Evolutionary conservation across 2,113 vertebrate species (phyloP), one percentile per base, ranked within the genome.

Genomic region (Misgurnus anguillicaudatus): DNA sequence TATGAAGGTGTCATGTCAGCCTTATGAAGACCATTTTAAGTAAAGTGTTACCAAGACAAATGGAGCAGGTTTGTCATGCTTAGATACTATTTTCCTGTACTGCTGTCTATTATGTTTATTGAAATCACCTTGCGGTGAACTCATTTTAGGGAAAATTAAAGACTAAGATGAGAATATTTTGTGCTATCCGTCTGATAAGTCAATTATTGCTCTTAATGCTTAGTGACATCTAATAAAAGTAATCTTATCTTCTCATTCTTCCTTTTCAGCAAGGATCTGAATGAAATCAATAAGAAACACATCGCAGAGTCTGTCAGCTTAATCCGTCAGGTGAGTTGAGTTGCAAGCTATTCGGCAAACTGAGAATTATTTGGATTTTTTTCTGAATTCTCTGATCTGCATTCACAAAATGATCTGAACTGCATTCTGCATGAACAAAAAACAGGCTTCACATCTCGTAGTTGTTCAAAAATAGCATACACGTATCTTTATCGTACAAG

Each of bases 231-330:
- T 24, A 55, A 14, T 19, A 51, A 53, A 36, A 53, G 10, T 65
- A 21, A 66, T 16, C 17, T 31, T 3, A 19, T 53, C 64, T 10
- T 62, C 42, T 9, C n/a, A 48, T 13, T 70, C 0, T 78, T 19
- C 76, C 24, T 60, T 45, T 85, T 83, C 55, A 72, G 17, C 21
- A 94, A 91, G 81, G 94, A 96, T 57, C 87, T 95, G 84, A 94
- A 90, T 0, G 95, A 97, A 83, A 96, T 97, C 79, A 96, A 95
- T 83, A 93, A 89, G 45, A 91, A 95, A 76, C 95, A 97, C 38
- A 96, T 97, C 89, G 89, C 91, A 0, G 95, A 97, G 19, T 94
- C 94, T 0, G 95, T 97, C 78, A 85, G 84, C 53, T 91, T 91
- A 70, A 92, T 95, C 82, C 94, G 93, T 14, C 84, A 89, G 89